phyloP scores from a whole-genome alignment of 2,113 vertebrate genomes.

The Trogon surrucura region DNA sequence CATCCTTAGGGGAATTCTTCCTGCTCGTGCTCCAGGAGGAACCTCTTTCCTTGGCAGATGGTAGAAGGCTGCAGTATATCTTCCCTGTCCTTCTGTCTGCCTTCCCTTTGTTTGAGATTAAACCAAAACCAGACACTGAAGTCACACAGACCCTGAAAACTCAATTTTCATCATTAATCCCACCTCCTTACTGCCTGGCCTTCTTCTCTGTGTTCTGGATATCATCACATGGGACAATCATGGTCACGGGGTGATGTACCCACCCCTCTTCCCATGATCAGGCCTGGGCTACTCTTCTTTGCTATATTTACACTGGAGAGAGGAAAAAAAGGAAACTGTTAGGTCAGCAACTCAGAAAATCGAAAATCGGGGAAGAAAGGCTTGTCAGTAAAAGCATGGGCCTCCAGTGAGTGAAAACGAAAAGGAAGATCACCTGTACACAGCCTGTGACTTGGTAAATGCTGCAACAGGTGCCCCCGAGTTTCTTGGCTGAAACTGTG shows the following conservation, averaged over 20 bases:
- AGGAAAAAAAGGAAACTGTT: background rate
- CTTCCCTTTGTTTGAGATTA: background rate
- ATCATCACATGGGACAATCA: background rate
- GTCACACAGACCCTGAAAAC: background rate
- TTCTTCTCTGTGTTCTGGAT: background rate
- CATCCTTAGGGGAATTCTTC: background rate
- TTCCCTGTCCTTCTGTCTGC: background rate
- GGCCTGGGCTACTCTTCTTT: background rate
- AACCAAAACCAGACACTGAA: background rate
- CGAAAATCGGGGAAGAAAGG: conserved; percentile 23
- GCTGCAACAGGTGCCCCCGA: background rate
- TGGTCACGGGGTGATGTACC: background rate
- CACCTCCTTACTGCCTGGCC: background rate
- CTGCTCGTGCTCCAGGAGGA: background rate
- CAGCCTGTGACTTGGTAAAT: background rate
- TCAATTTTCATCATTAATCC: background rate
- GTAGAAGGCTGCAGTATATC: background rate
- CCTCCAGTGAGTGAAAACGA: conserved; percentile 27
- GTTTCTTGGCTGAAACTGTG: background rate
- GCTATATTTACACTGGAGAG: background rate
- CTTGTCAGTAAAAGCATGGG: background rate
- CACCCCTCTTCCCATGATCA: background rate
- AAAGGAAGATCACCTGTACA: conserved; percentile 25
- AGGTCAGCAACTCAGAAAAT: conserved; percentile 16
- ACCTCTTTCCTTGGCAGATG: background rate